Conservation (phyloP, 2,888 invertebrate species). For the Hydrotaea cyrtoneurina region DNA sequence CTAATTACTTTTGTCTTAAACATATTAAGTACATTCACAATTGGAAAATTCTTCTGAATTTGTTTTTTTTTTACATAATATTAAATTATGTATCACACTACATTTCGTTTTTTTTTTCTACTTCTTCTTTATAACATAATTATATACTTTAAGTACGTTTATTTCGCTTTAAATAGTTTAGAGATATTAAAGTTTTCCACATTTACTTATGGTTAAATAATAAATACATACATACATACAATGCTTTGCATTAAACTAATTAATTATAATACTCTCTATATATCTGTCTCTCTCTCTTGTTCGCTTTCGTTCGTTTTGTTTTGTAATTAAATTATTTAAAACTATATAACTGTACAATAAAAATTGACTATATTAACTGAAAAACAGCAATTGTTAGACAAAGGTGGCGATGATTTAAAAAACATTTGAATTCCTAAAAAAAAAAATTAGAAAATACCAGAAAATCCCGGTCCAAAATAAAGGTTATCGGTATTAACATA, state of each 20-base stretch:
- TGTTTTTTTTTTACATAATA: background rate
- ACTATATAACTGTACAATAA: constrained; percentile 51
- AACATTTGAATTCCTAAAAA: constrained; percentile 31
- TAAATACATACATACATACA: constrained; percentile 48
- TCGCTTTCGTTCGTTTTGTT: no score
- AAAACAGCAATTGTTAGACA: constrained; percentile 2
- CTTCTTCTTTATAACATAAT: constrained; percentile 4
- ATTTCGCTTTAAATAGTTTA: constrained; percentile 37
- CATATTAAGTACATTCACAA: constrained; percentile 26
- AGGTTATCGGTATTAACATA: background rate
- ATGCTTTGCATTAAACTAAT: constrained; percentile 63
- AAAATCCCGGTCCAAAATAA: background rate
- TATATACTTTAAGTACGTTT: constrained; percentile 44
- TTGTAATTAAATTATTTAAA: constrained; percentile 38
- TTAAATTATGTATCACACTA: constrained; percentile 30
- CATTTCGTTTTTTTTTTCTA: background rate
- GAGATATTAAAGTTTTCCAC: constrained; percentile 31
- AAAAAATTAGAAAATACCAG: constrained; percentile 34
- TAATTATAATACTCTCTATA: constrained; percentile 55
- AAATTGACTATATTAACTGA: constrained; percentile 59
- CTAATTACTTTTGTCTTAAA: background rate
- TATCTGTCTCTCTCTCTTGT: no score
- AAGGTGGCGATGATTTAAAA: background rate
- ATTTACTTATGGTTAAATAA: constrained; percentile 44
- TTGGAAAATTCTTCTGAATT: background rate